These are phyloP conservation scores for Hyperoplus immaculatus DNA, from an alignment of 2,797 vertebrate species.

Conservation along the genomic window DNA sequence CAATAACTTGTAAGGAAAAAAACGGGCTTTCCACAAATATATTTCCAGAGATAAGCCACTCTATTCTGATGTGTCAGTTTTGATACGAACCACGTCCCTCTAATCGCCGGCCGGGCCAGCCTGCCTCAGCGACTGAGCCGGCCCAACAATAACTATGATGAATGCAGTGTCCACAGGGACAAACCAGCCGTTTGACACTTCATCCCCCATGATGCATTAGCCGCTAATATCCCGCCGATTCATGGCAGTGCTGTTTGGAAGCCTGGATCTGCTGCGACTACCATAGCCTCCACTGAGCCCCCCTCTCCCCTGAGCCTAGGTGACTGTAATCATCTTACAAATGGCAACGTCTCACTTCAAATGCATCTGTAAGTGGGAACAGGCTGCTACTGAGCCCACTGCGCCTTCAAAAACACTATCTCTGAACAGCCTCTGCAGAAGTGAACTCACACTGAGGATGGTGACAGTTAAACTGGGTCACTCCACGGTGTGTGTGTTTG, in stretches of 20 bases:
- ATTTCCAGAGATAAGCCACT: conserved; percentile 59
- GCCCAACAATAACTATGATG: conserved; percentile 79
- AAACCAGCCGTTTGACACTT: conserved; percentile 79
- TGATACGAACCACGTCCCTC: conserved; percentile 51
- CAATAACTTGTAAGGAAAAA: conserved; percentile 27
- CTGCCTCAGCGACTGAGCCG: conserved; percentile 54
- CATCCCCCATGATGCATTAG: conserved; percentile 76
- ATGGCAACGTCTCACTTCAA: conserved; percentile 59
- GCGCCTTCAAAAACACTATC: conserved; percentile 32
- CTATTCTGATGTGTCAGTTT: conserved; percentile 60
- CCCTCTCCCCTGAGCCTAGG: conserved; percentile 43
- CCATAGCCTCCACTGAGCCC: conserved; percentile 34
- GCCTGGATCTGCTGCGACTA: conserved; percentile 36
- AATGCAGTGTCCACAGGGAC: conserved; percentile 79
- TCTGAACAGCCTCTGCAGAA: conserved; percentile 19
- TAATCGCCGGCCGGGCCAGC: conserved; percentile 44
- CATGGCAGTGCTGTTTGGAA: conserved; percentile 54
- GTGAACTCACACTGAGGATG: conserved; percentile 14
- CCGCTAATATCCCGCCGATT: conserved; percentile 63
- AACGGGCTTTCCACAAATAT: conserved; percentile 23
- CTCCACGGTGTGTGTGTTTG: not conserved
- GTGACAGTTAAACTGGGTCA: conserved; percentile 52
- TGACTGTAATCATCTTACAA: conserved; percentile 66
- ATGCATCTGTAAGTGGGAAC: conserved; percentile 44
- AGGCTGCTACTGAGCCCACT: conserved; percentile 3